These are phyloP conservation scores for Eulemur rubriventer DNA, from an alignment of 2,797 vertebrate species.

Conservation along the genomic window DNA sequence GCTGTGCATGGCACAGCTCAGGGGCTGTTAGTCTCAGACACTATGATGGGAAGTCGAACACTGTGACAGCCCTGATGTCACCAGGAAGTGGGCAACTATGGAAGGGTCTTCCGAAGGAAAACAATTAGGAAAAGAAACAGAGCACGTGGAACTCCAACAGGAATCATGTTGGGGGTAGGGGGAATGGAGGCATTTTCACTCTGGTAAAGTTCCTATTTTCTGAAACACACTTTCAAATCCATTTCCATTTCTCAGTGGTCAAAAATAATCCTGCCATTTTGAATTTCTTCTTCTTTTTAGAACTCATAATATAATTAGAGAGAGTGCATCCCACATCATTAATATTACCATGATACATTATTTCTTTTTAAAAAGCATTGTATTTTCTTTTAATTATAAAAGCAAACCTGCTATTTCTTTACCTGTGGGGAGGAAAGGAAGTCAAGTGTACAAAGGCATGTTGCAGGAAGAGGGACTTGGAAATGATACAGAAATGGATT, in stretches of 20 bases:
- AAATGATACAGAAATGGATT: not conserved
- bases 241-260: not conserved
- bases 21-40: not conserved
- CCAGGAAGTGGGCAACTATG: not conserved
- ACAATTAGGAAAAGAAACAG: not conserved
- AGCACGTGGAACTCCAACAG: not conserved
- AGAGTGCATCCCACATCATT: not conserved
- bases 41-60: not conserved
- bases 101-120: not conserved
- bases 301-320: not conserved
- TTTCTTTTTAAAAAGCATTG: not conserved
- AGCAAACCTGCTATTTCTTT: not conserved
- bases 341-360: not conserved
- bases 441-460: too few relatives aligned
- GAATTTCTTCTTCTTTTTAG: not conserved
- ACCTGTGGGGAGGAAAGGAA: not conserved
- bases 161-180: not conserved
- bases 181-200: not conserved
- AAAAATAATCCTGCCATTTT: not conserved
- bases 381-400: not conserved
- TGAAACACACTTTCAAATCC: not conserved
- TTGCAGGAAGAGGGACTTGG: not conserved
- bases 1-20: rapidly evolving
- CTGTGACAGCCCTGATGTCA: not conserved
- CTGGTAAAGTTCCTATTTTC: not conserved